Evolutionary conservation across 2,888 invertebrate species (phyloP), one percentile per base, ranked within the genome.

Genomic region (Tachina lurida): DNA sequence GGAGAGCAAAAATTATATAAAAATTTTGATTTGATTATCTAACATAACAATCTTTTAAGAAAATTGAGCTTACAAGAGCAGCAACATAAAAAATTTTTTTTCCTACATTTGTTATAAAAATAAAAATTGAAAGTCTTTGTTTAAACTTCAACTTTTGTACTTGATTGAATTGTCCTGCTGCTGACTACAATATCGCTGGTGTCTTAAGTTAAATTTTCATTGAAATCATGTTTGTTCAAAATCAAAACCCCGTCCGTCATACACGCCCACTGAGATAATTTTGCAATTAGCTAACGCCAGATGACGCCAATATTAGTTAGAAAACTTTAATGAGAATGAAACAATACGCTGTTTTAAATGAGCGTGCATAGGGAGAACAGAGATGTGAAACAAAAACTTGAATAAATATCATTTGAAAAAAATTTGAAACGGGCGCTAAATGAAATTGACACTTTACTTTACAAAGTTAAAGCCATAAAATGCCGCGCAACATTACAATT

Each of bases 221-320:
- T 62, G 17, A 81, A 82, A 82, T 77, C 76, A 83, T 86, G 63
- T 83, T 70, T 58, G 78, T 31, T 49, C 39, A 71, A 83, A 83
- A 80, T 83, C 83, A 83, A 83, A 84, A 81, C 65, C 83, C 83
- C 83, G 82, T 31, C 79, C 83, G 82, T 86, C 83, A 76, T 67
- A 63, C 73, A 76, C 86, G 86, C 86, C 86, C 83, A 86, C 86
- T 63, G 31, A 80, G 19, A 52, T 76, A 76, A 80, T 73, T 86
- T 83, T 83, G 62, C 76, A 86, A 86, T 86, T 86, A 86, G 86
- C 79, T 80, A 80, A 83, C 83, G 86, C 86, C 86, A 86, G 79
- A 80, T 86, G 86, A 86, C 86, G 86, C 83, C 86, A 83, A 54
- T 75, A 47, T 54, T 63, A 60, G 54, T 54, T 63, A 60, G 49